Evolutionary conservation across 1,140 invertebrate species (phyloP), one percentile per base, ranked within the genome.

Genomic region (Atta colombica): DNA sequence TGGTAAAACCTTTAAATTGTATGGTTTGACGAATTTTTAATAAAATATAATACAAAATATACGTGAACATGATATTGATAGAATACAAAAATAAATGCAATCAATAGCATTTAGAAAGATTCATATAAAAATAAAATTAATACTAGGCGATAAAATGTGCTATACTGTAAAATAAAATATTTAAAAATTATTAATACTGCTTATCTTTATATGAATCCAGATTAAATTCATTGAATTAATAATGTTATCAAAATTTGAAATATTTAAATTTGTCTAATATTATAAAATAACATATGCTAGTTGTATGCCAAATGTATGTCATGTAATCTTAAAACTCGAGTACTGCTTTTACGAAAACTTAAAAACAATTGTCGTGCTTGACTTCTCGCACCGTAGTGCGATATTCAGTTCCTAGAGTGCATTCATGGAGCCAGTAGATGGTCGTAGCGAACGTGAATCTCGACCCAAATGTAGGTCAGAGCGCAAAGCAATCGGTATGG

Each of bases 401-500:
- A 72, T 80, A 80, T 69, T 7, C 63, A 80, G n/a, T 82, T 82
- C 68, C 53, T 82, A 51, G 68, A 82, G 80, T 72, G 66, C 85
- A 71, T 87, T 84, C 84, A 69, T 75, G 55, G 78, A 65, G 68
- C 72, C 78, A 87, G 39, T 72, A 55, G 65, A 72, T 49, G 80
- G 35, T 25, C 55, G 53, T 71, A 72, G 78, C 80, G 18, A 61
- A 39, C 53, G 39, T 82, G 80, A 82, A 82, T 82, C 80, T 82
- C 80, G 80, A 53, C 12, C 66, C 68, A 39, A 82, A 82, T 72
- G 68, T 82, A 60, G 80, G 80, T 82, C 80, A 82, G 80, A 72
- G 68, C 66, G 80, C 80, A 72, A 82, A 82, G 80, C 51, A 82
- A 82, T 72, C 68, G 80, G 80, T 72, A 72, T 14, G 68, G 49